Conservation (phyloP, 2,113 vertebrate genomes). For the Triplophysa tibetana region DNA sequence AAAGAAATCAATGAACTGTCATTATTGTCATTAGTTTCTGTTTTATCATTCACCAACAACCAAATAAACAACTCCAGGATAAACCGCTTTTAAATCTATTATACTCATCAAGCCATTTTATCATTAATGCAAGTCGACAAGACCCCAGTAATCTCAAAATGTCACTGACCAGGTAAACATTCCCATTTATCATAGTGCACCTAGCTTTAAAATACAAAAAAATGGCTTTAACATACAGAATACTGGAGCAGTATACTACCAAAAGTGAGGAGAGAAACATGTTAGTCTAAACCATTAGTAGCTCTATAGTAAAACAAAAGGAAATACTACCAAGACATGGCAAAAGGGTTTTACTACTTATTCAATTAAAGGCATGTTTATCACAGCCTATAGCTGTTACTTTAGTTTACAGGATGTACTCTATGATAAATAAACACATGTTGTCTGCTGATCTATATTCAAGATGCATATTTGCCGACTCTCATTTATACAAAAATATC, state of each 20-base stretch:
- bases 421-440: neutral
- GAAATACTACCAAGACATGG: neutral
- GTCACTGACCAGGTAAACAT: neutral
- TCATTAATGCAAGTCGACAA: constrained; percentile 80
- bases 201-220: constrained; percentile 58
- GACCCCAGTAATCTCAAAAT: constrained; percentile 33
- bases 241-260: constrained; percentile 72
- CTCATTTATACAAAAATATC: constrained; percentile 60
- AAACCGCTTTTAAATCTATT: neutral
- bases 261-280: constrained; percentile 59
- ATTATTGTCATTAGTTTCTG: neutral
- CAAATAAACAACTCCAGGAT: neutral
- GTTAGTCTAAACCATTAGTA: constrained; percentile 36
- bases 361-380: neutral
- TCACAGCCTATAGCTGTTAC: no score
- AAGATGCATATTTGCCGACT: constrained; percentile 87
- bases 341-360: neutral
- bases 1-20: no score
- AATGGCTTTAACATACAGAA: constrained; percentile 54
- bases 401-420: neutral
- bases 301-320: constrained; percentile 18
- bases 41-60: neutral
- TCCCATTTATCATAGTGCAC: neutral
- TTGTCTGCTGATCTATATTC: constrained; percentile 73
- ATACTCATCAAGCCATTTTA: neutral